phyloP scores from a whole-genome alignment of 2,888 invertebrate genomes.

The Ferdinandea cuprea region DNA sequence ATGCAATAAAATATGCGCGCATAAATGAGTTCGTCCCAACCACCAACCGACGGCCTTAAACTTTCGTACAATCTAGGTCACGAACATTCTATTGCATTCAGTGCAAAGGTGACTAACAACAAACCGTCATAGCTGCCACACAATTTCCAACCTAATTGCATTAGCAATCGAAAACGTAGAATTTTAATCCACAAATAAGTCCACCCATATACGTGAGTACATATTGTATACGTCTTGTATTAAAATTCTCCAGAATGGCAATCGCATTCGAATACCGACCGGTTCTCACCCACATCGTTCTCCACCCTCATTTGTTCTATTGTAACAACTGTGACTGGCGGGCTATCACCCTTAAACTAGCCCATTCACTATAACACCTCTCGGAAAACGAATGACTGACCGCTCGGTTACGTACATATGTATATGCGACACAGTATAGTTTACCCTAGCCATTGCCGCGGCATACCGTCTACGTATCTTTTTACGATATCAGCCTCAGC shows the following conservation, averaged over 20 bases:
- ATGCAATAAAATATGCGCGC: background rate
- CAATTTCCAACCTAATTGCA: constrained; percentile 63
- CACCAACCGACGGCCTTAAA: constrained; percentile 51
- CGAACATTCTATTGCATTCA: constrained; percentile 22
- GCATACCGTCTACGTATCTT: constrained; percentile 23
- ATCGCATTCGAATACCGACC: constrained; percentile 14
- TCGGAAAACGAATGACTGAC: constrained; percentile 7
- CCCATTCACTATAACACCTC: constrained; percentile 26
- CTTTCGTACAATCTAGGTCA: constrained; percentile 65
- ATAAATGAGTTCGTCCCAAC: background rate
- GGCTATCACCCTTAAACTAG: constrained; percentile 30
- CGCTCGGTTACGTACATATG: constrained; percentile 17
- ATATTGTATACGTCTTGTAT: constrained; percentile 11
- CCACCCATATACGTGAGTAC: constrained; percentile 4
- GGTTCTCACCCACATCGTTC: constrained; percentile 6
- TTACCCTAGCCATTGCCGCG: too few relatives aligned
- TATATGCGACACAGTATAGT: constrained; percentile 22
- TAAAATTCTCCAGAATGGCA: constrained; percentile 42
- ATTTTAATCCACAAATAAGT: constrained; percentile 42
- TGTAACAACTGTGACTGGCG: constrained; percentile 12
- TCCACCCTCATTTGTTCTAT: constrained; percentile 32
- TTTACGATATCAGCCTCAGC: background rate
- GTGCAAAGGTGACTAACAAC: constrained; percentile 33
- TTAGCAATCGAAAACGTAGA: constrained; percentile 54
- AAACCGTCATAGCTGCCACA: constrained; percentile 6